Evolutionary conservation across 2,888 invertebrate genomes (phyloP), one percentile per base, ranked within the genome.

Genomic region (Busseola fusca): DNA sequence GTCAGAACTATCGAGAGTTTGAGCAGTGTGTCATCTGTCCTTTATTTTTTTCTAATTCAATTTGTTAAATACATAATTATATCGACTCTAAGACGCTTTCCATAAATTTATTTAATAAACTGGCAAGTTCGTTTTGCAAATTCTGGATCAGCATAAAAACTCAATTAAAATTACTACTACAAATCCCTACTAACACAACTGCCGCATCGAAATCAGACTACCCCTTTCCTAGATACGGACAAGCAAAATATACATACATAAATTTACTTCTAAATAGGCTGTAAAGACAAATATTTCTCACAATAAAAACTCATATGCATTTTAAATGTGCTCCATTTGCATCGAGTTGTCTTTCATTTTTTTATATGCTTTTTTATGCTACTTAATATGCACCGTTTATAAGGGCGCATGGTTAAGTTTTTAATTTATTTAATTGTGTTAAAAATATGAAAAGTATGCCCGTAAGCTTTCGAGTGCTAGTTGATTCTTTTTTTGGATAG

Each of bases 351-450:
- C 72, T 76, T 81, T 80, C 72, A 65, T 78, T 72, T 80, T 77
- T 81, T 76, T 76, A 58, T 80, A 50, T 71, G 37, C 7, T 72
- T 83, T 69, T 81, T 66, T 74, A 74, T 69, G 64, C 80, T 80
- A 76, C 75, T 85, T 84, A 84, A 75, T 79, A 84, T 84, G 82
- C 84, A 84, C 84, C 80, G 83, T 69, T 67, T 79, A 74, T 65
- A 68, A 74, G 78, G 80, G 80, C 64, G 72, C 76, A 73, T 77
- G 81, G 72, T 77, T 79, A 80, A 76, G 73, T 82, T 78, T 81
- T 72, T 82, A 83, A 84, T 84, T 84, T 83, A 83, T 84, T 84
- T 83, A 83, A 84, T 84, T 84, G 81, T 82, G 72, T 80, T 80
- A 70, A 60, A 77, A 82, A 73, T 81, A 83, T 83, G 71, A 72